Percentiles rank a stretch among this genome's conserved stretches.
phyloP scores from a whole-genome alignment of 2,113 vertebrate genomes.

The Platichthys flesus region DNA sequence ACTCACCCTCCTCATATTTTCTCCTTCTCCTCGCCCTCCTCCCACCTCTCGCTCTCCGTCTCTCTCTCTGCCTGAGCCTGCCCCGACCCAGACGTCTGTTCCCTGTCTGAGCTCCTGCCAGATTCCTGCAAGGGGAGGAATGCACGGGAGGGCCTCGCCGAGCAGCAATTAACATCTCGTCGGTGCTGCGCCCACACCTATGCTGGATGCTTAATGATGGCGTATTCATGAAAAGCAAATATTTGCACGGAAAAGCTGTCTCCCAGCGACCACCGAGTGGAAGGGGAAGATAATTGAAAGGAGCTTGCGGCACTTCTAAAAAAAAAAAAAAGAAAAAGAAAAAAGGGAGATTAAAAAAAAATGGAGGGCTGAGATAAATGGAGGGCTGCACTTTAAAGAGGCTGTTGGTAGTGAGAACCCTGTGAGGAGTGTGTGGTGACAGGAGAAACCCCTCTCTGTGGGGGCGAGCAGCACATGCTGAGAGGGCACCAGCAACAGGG shows the following conservation, averaged over 20 bases:
- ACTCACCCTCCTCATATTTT: slow-evolving; percentile 25
- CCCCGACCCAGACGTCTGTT: slow-evolving; percentile 75
- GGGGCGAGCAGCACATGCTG: slow-evolving; percentile 51
- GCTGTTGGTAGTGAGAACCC: slow-evolving; percentile 38
- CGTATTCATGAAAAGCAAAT: slow-evolving; percentile 78
- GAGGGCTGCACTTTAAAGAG: slow-evolving; percentile 56
- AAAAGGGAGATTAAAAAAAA: slow-evolving; percentile 21
- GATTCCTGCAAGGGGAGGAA: slow-evolving; percentile 76
- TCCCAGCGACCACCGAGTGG: slow-evolving; percentile 60
- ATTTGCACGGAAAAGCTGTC: slow-evolving; percentile 74
- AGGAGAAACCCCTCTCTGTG: slow-evolving; percentile 63
- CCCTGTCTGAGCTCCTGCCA: slow-evolving; percentile 71
- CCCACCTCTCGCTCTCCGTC: not conserved
- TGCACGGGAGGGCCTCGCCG: slow-evolving; percentile 63
- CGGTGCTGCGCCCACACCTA: slow-evolving; percentile 68
- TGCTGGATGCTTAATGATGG: slow-evolving; percentile 65
- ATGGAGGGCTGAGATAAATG: slow-evolving; percentile 63
- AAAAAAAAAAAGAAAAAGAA: not conserved
- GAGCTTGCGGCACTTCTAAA: slow-evolving; percentile 59
- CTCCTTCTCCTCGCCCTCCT: not conserved
- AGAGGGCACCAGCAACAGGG: slow-evolving; percentile 56
- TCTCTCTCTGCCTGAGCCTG: slow-evolving; percentile 54
- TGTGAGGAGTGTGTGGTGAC: slow-evolving; percentile 65
- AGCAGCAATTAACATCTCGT: slow-evolving; percentile 77
- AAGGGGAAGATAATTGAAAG: slow-evolving; percentile 70